These are phyloP conservation scores for Macrotis lagotis DNA, from an alignment of 2,113 vertebrate species.

Conservation along the genomic window DNA sequence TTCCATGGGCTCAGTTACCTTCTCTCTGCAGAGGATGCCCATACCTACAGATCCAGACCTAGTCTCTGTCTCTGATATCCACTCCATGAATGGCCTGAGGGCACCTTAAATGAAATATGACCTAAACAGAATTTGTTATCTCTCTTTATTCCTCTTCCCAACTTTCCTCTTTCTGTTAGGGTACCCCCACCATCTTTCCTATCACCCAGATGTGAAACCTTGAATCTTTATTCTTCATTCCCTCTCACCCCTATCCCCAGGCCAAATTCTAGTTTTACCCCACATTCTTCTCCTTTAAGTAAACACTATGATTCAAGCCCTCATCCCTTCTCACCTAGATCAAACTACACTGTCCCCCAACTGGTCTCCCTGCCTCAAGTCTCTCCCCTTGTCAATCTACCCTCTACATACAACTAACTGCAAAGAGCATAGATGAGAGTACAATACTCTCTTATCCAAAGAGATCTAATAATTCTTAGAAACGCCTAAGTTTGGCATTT, in stretches of 20 bases:
- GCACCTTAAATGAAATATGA: background rate
- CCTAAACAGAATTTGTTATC: no score
- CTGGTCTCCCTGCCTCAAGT: background rate
- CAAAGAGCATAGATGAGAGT: background rate
- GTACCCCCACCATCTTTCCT: background rate
- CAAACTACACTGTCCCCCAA: no score
- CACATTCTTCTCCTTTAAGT: background rate
- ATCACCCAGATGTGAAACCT: background rate
- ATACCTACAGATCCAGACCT: no score
- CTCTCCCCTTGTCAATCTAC: background rate
- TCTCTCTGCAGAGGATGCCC: background rate
- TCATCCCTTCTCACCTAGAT: background rate
- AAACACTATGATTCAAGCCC: background rate
- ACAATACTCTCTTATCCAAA: background rate
- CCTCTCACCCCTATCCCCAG: no score
- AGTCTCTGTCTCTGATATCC: no score
- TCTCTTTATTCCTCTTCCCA: background rate
- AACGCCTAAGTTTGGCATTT: background rate
- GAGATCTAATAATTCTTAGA: background rate
- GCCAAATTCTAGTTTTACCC: no score
- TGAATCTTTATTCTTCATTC: no score
- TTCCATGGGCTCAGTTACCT: no score
- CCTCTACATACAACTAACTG: background rate
- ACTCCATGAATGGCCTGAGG: background rate
- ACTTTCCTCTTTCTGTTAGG: background rate